Base-by-base conservation (phyloP, 2,113 vertebrate genomes). In the Saccopteryx leptura region DNA sequence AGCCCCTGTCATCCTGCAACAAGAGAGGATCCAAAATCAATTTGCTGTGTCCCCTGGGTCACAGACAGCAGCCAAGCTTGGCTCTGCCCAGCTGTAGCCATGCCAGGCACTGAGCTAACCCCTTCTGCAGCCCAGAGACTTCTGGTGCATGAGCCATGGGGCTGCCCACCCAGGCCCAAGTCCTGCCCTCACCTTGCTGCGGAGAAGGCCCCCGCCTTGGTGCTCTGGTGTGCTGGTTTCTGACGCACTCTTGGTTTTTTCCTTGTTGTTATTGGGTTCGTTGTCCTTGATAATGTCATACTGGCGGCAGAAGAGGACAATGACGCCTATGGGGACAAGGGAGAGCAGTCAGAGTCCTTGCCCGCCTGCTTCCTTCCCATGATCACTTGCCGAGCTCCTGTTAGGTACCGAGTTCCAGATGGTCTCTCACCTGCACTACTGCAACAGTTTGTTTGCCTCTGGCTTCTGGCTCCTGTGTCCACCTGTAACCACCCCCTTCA, bases 211-310 rank as follows among this genome's bases (percentile, higher is more conserved):
- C 94, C 99, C 99, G 1, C 99, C 98, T 97, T 99, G 99, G 96
- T 99, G 99, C 98, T 99, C 99, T 0, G 99, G 99, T 4, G 99
- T 99, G 98, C 99, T 99, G 98, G 98, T 99, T 98, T 99, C 99
- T 0, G 99, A 99, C 2, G 99, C 98, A 95, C 98, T 99, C 99
- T 99, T 99, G 98, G 98, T 99, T 99, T 99, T 99, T 98, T 99
- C 99, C 98, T 99, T 99, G 98, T 99, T 99, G 98, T 99, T 99
- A 95, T 99, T 99, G 78, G 99, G 99, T 96, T 99, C 99, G 0
- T 99, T 99, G 91, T 99, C 99, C 98, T 99, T 99, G 98, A 99
- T 99, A 98, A 99, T 99, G 75, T 99, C 99, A 96, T 99, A 99
- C 98, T 99, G 99, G 66, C 99, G 99, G 97, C 99, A 99, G 97